These are phyloP conservation scores for Hypsibius dujardini DNA, from an alignment of 1,140 invertebrate species.

Conservation along the genomic window DNA sequence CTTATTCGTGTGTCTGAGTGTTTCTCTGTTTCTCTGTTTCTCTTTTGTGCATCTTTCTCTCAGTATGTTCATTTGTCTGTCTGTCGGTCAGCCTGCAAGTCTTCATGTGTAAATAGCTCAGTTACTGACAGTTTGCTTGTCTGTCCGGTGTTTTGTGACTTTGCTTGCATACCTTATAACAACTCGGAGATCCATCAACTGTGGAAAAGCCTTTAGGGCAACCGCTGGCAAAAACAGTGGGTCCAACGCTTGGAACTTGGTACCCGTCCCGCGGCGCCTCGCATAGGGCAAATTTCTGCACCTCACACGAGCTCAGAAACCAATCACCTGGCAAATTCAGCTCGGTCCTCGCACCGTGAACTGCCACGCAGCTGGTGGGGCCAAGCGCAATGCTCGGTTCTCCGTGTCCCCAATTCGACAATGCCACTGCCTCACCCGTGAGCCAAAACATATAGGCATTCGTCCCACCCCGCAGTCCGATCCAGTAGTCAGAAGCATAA, in stretches of 20 bases:
- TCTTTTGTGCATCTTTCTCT: too few relatives aligned
- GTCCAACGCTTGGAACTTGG: neutral
- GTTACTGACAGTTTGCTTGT: too few relatives aligned
- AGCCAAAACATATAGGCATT: neutral
- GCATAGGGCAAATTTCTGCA: neutral
- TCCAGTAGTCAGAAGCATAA: neutral
- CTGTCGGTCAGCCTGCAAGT: too few relatives aligned
- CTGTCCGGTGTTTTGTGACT: too few relatives aligned
- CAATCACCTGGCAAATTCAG: neutral
- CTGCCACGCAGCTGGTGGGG: neutral
- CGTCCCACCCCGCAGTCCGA: neutral
- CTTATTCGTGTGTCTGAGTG: too few relatives aligned
- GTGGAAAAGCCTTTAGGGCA: neutral
- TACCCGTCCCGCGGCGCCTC: constrained; percentile 2
- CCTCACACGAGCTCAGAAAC: neutral
- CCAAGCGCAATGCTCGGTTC: neutral
- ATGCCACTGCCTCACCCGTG: neutral
- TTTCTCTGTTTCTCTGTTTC: too few relatives aligned
- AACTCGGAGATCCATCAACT: too few relatives aligned
- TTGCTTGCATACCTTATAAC: too few relatives aligned
- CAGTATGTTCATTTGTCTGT: too few relatives aligned
- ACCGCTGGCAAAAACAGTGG: neutral
- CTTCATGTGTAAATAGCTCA: too few relatives aligned
- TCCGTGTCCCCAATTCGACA: neutral
- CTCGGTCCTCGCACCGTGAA: neutral